Evolutionary conservation across 2,888 invertebrate species (phyloP), one percentile per base, ranked within the genome.

Genomic region (Punctoribates punctum): DNA sequence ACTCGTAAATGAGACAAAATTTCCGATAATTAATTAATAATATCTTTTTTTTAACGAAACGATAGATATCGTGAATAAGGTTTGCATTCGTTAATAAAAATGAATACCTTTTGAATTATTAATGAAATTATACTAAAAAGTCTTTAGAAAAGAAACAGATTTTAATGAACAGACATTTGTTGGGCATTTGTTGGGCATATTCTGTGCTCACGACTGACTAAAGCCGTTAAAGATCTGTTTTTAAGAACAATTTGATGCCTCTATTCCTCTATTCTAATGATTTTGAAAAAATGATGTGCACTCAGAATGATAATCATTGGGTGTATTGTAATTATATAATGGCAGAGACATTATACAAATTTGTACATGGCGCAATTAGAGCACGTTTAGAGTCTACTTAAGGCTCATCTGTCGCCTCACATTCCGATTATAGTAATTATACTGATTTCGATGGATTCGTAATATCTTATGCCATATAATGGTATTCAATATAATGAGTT

Each of bases 381-480:
- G 25, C 62, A 62, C 62, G 62, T 62, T 62, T 29, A 62, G 27
- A 62, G 62, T 27, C 23, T 27, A 51, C 20, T 29, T 62, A 62
- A 23, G 25, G 62, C 62, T 62, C 62, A 62, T 62, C 62, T 25
- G 62, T 25, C 62, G 25, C 62, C 15, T 29, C 62, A 62, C 8
- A 27, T 62, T 9, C 17, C 62, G 62, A 62, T 62, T 62, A 62
- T 57, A 57, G 57, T 57, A 57, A 57, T 57, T 57, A 57, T 23
- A 25, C 11, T 34, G 4, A 34, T 20, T 57, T 57, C 20, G n/a
- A 57, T 57, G 11, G 5, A 25, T 57, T 57, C 57, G 20, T 2
- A 2, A 25, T 57, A 2, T 57, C 57, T 48, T 57, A 51, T 20
- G 51, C 11, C 6, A 48, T 2, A 3, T 11, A 48, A 2, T 48